These are phyloP conservation scores for Recurvirostra avosetta DNA, from an alignment of 2,113 vertebrate species.

Conservation along the genomic window DNA sequence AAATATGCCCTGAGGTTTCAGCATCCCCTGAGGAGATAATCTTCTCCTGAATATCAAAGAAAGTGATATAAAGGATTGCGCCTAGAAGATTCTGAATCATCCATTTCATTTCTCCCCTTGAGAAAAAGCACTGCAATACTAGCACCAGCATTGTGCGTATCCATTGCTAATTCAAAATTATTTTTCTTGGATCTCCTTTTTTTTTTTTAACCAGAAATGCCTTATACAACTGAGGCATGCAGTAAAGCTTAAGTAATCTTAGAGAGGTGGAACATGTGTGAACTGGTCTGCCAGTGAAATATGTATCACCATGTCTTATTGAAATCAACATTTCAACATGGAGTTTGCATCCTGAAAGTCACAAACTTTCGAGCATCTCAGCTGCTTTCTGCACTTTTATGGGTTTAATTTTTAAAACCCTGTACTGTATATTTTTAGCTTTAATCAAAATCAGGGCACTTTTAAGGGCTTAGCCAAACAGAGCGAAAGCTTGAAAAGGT, in stretches of 20 bases:
- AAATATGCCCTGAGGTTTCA: background rate
- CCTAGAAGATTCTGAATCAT: background rate
- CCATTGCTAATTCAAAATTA: background rate
- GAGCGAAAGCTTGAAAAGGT: background rate
- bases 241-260: background rate
- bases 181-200: background rate
- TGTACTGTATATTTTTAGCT: background rate
- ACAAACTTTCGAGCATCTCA: background rate
- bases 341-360: background rate
- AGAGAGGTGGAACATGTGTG: background rate
- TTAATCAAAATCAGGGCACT: background rate
- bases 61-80: background rate
- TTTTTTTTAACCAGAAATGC: background rate
- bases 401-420: background rate
- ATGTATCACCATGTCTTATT: background rate
- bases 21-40: background rate
- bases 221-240: background rate
- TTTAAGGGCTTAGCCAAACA: background rate
- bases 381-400: background rate
- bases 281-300: background rate
- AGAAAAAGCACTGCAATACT: background rate
- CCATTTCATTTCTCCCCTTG: background rate
- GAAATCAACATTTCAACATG: background rate
- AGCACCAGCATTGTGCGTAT: background rate
- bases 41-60: background rate